These are phyloP conservation scores for Leucosticte australis DNA, from an alignment of 2,113 vertebrate species.

Conservation along the genomic window DNA sequence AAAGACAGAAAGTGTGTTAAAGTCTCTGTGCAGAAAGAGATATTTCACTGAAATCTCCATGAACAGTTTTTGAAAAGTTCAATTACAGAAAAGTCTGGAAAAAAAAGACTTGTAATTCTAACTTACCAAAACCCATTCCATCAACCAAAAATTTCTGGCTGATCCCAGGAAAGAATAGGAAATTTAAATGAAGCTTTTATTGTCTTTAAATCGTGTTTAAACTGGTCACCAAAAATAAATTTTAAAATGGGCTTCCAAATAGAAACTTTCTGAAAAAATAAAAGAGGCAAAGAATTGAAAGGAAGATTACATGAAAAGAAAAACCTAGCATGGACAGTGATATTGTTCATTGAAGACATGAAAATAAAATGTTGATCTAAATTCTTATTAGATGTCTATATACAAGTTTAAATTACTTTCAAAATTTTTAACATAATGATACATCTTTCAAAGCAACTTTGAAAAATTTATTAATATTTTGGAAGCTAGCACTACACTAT, in stretches of 20 bases:
- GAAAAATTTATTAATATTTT: background rate
- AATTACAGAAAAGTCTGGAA: background rate
- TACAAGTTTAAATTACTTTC: background rate
- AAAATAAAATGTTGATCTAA: background rate
- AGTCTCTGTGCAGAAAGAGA: background rate
- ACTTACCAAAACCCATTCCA: fast-evolving
- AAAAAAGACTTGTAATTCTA: background rate
- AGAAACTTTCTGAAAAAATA: background rate
- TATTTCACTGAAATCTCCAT: background rate
- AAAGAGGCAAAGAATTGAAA: background rate
- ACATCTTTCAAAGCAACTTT: background rate
- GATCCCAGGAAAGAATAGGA: background rate
- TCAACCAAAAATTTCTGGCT: background rate
- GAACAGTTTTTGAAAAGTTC: background rate
- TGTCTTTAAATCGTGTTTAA: background rate
- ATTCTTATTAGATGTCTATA: background rate
- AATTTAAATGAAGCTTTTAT: background rate
- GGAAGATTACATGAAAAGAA: background rate
- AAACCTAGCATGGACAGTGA: background rate
- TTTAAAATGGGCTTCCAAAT: background rate
- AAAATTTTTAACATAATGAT: background rate
- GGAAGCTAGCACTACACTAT: background rate
- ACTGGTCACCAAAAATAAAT: background rate
- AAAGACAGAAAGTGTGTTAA: background rate
- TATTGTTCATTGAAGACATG: background rate